These are phyloP conservation scores for Agrilus mali DNA, from an alignment of 2,888 invertebrate genomes.

Conservation along the genomic window DNA sequence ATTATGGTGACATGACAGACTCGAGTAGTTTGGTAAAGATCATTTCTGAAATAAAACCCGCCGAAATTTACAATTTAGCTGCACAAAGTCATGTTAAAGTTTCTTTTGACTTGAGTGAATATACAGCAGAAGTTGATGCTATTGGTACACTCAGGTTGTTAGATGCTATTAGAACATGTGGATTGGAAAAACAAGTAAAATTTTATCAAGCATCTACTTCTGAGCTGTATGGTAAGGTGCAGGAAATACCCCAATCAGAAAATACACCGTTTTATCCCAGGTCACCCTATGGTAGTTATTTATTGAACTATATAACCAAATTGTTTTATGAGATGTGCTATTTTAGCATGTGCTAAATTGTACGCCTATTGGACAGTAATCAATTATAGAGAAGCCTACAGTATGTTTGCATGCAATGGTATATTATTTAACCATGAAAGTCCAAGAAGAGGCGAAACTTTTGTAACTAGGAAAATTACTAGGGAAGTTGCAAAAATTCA, in stretches of 20 bases:
- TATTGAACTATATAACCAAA: background rate
- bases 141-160: constrained; percentile 84
- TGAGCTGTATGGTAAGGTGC: constrained; percentile 87
- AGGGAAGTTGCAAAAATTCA: constrained; percentile 94
- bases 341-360: constrained; percentile 82
- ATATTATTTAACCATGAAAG: constrained; percentile 95
- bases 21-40: constrained; percentile 88
- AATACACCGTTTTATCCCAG: constrained; percentile 93
- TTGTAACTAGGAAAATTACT: constrained; percentile 97
- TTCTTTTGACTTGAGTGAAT: constrained; percentile 96
- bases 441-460: constrained; percentile 91
- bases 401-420: constrained; percentile 92
- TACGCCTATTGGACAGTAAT: constrained; percentile 94
- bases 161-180: constrained; percentile 85
- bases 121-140: constrained; percentile 96
- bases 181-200: constrained; percentile 63
- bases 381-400: constrained; percentile 91
- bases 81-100: constrained; percentile 99
- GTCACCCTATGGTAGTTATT: constrained; percentile 79
- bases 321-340: background rate
- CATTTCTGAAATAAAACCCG: constrained; percentile 62
- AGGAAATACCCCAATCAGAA: constrained; percentile 86
- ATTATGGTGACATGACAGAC: constrained; percentile 98
- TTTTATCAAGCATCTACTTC: constrained; percentile 97
- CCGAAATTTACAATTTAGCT: constrained; percentile 95